Base-by-base conservation (phyloP, 2,888 invertebrate species). In the Azorinus chamasolen region DNA sequence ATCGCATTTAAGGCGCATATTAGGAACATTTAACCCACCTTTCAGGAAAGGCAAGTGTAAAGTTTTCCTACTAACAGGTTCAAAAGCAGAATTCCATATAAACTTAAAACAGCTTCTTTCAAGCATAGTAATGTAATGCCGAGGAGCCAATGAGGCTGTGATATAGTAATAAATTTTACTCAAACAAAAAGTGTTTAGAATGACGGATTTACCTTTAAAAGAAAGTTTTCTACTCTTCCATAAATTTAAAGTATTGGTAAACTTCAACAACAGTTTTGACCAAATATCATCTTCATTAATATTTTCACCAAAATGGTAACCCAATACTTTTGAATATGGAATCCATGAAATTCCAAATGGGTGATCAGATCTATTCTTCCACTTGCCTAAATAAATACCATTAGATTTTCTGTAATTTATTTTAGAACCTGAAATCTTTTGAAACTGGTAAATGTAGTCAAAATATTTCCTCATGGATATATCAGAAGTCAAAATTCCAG, bases 281-380 rank as follows among this genome's bases (percentile, higher is more conserved):
- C 70, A 81, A 50, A 74, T 55, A 22, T 74, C 71, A 61, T 82
- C 78, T 1, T 43, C 22, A 22, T 59, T 54, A 3, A 71, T 24
- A 45, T 73, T 25, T 27, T 58, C 43, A 12, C 81, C 83, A 61
- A 72, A 71, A n/a, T 54, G 43, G 32, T 79, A 46, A 27, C 79
- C 81, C 37, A 77, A 59, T n/a, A 84, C 39, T 54, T 75, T 81
- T n/a, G 45, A 48, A 41, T 65, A 59, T 20, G 73, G 27, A n/a
- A 75, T 71, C 76, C 76, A 84, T 25, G 66, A 69, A n/a, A 83
- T 79, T 16, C 83, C 83, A 55, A 83, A 83, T 39, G 69, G 65
- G 25, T 83, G 79, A 53, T 79, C 83, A 8, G 69, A 72, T 12
- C 83, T 25, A 41, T 55, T 58, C 59, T 79, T 76, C 83, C 74